Evolutionary conservation across 2,113 vertebrate genomes (phyloP), one percentile per base, ranked within the genome.

Genomic region (Aramus guarauna): DNA sequence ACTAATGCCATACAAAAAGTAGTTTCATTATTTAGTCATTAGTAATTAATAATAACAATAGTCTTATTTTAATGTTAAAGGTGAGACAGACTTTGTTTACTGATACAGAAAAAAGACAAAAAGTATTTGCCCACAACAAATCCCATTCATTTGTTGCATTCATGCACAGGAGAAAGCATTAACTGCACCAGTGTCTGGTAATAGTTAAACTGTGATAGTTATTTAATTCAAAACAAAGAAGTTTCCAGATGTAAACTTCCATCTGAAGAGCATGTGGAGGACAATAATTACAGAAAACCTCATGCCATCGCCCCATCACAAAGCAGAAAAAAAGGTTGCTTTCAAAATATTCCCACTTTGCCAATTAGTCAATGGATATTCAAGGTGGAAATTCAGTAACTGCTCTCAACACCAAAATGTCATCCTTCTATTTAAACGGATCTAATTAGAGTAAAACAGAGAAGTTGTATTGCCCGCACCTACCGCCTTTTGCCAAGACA

Each of bases 271-370:
- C 15, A 72, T 11, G 10, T 39, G 29, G 27, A 69, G 27, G 21
- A 84, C 19, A 27, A 36, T 43, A 60, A 68, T 50, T 63, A 73
- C 59, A 56, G 62, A 64, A 89, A 67, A 23, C 5, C 4, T 74
- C 24, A 22, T 19, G 37, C 10, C 29, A 43, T 63, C 52, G 82
- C n/a, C 37, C 52, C 26, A 79, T 37, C 37, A 63, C 34, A 88
- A 74, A 60, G 36, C 20, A 80, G 26, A 36, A 72, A 66, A 87
- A 37, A 20, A 23, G 18, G 11, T 2, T 32, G 29, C 55, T 85
- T 94, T 77, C 36, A 64, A 55, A 78, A 72, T 84, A 85, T 78
- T 95, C 71, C 67, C 60, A 59, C 32, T 81, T 81, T 32, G 77
- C 27, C 50, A 88, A 76, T 75, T 92, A 85, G 69, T 63, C 63